Evolutionary conservation across 2,113 vertebrate species (phyloP).

Genomic region (Corvus moneduloides): DNA sequence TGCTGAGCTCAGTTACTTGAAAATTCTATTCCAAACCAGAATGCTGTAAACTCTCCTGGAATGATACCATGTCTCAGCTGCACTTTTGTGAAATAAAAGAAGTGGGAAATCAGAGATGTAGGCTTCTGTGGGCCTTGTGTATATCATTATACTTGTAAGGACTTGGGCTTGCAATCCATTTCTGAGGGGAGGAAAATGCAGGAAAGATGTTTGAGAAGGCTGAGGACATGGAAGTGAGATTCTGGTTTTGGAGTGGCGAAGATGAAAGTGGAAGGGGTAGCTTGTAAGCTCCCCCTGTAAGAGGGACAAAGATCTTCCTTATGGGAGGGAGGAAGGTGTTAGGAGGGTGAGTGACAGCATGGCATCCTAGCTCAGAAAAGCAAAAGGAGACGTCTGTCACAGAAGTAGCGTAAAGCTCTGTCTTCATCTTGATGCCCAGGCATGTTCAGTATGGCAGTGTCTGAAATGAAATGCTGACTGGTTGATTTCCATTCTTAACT

Average conservation of each 20-base stretch:
- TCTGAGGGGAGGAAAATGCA: not conserved
- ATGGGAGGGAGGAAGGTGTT: not conserved
- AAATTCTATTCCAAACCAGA: not conserved
- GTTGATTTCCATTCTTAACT: not conserved
- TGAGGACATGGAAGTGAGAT: not conserved
- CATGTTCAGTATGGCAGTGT: fast-evolving
- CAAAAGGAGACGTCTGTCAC: not conserved
- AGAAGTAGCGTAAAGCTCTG: not conserved
- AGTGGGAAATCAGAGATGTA: not conserved
- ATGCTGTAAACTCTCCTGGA: fast-evolving
- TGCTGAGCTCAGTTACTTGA: not conserved
- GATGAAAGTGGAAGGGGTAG: not conserved
- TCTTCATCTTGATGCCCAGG: not conserved
- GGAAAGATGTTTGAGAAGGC: not conserved
- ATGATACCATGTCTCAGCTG: not conserved
- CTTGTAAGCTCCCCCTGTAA: not conserved
- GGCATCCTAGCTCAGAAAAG: not conserved
- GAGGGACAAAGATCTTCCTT: not conserved
- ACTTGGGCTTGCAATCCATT: not conserved
- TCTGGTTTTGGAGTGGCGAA: fast-evolving
- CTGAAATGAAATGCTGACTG: not conserved
- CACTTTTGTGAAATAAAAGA: not conserved
- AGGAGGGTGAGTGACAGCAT: not conserved
- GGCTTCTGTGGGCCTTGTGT: not conserved
- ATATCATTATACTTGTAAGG: fast-evolving